Evolutionary conservation across 2,797 vertebrate species (phyloP).

Genomic region (Melanotaenia parkinsoni): DNA sequence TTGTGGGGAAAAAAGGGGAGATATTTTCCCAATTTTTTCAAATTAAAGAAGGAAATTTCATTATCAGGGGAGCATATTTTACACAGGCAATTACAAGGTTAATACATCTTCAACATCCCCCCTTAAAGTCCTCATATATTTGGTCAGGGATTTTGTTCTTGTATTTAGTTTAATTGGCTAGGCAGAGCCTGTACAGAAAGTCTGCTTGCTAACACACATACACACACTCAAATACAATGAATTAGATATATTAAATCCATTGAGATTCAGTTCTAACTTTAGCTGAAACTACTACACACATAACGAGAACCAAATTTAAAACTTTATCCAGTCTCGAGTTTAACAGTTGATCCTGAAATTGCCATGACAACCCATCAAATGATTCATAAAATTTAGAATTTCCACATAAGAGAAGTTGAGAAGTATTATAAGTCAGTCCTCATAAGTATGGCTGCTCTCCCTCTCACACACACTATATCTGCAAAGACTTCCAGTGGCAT

Average conservation of each 20-base stretch:
- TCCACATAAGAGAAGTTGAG: conserved; percentile 8
- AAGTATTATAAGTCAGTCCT: conserved; percentile 39
- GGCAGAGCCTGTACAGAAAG: conserved; percentile 47
- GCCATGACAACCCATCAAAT: conserved; percentile 13
- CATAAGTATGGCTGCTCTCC: conserved; percentile 18
- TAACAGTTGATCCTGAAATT: conserved; percentile 16
- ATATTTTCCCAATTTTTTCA: conserved; percentile 78
- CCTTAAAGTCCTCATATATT: conserved; percentile 71
- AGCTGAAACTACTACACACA: conserved; percentile 10
- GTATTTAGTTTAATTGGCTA: conserved; percentile 74
- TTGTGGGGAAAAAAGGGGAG: conserved; percentile 54
- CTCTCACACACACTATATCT: conserved; percentile 18
- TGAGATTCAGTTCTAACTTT: conserved; percentile 25
- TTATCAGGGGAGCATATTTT: conserved; percentile 77
- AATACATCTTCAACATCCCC: conserved; percentile 79
- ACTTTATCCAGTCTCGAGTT: conserved; percentile 1
- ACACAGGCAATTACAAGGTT: conserved; percentile 81
- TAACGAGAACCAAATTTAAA: not conserved
- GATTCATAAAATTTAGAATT: conserved; percentile 19
- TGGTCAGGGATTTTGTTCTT: conserved; percentile 71
- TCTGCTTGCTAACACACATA: conserved; percentile 34
- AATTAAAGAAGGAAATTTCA: conserved; percentile 81
- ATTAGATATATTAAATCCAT: conserved; percentile 28
- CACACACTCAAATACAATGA: conserved; percentile 19
- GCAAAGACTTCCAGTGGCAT: conserved; percentile 41